phyloP scores from a whole-genome alignment of 2,113 vertebrate species.

The Piaya cayana region DNA sequence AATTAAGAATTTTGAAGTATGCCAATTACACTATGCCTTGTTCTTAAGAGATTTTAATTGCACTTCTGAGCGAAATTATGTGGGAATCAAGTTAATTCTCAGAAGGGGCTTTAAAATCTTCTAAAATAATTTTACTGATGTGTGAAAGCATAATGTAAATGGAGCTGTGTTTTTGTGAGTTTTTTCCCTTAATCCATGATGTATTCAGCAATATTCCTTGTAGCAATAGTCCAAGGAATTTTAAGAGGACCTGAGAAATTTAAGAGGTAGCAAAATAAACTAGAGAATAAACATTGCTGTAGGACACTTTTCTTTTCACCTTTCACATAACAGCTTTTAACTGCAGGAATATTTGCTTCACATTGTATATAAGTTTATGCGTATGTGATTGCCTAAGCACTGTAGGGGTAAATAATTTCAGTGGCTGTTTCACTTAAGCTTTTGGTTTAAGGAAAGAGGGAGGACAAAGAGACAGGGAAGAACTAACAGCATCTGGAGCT shows the following conservation, averaged over 20 bases:
- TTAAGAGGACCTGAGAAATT: neutral
- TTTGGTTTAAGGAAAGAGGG: neutral
- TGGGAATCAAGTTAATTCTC: constrained; percentile 28
- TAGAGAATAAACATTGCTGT: neutral
- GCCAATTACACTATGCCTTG: neutral
- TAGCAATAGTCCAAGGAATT: neutral
- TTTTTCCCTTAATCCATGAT: neutral
- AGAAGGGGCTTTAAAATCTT: neutral
- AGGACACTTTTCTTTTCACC: neutral
- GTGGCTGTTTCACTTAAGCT: neutral
- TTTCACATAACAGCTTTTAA: neutral
- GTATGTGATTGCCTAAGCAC: neutral
- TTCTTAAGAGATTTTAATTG: constrained; percentile 29
- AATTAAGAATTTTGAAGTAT: constrained; percentile 20
- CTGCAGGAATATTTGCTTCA: neutral
- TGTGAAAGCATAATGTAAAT: constrained; percentile 3
- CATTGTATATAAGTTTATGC: neutral
- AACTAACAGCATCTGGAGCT: neutral
- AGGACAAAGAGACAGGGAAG: neutral
- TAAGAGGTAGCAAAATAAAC: neutral
- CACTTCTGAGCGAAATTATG: neutral
- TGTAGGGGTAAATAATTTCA: neutral
- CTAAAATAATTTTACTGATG: constrained; percentile 22
- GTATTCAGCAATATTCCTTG: neutral
- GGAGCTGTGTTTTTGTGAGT: neutral